Conservation (phyloP, 2,888 invertebrate species). For the Pelosia muscerda region DNA sequence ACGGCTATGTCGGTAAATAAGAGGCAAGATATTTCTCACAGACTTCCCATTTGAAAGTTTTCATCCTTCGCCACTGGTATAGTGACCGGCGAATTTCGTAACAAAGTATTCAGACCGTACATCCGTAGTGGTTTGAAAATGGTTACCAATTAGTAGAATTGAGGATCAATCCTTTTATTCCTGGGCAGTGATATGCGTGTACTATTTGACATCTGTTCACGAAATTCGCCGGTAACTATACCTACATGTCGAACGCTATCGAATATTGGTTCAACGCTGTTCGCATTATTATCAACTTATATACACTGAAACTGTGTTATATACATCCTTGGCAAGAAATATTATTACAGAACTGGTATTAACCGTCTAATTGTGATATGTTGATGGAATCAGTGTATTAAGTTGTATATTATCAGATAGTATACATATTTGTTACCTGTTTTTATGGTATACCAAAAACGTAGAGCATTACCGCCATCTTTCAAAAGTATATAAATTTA, state of each 20-base stretch:
- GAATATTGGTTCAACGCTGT: background rate
- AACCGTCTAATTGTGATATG: slow-evolving; percentile 1
- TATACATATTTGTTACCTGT: slow-evolving; percentile 21
- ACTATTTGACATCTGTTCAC: too few species aligned
- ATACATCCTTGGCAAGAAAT: slow-evolving; percentile 25
- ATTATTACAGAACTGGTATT: slow-evolving; percentile 13
- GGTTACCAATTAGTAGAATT: too few species aligned
- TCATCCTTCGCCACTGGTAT: too few species aligned
- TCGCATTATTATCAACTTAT: slow-evolving; percentile 18
- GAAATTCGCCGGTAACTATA: background rate
- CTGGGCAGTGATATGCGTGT: too few species aligned
- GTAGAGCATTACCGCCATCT: background rate
- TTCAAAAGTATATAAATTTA: too few species aligned
- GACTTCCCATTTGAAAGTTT: too few species aligned
- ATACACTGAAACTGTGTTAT: slow-evolving; percentile 30
- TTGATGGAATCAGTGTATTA: slow-evolving; percentile 31
- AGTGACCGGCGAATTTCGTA: background rate
- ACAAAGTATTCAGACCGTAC: too few species aligned
- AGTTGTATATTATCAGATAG: slow-evolving; percentile 17
- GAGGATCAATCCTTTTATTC: too few species aligned
- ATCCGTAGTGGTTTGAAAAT: too few species aligned
- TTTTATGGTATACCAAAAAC: slow-evolving; percentile 14
- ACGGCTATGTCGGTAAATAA: too few species aligned
- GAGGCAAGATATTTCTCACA: too few species aligned
- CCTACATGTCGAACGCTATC: background rate